phyloP scores from a whole-genome alignment of 2,888 invertebrate genomes.

The Unio pictorum region DNA sequence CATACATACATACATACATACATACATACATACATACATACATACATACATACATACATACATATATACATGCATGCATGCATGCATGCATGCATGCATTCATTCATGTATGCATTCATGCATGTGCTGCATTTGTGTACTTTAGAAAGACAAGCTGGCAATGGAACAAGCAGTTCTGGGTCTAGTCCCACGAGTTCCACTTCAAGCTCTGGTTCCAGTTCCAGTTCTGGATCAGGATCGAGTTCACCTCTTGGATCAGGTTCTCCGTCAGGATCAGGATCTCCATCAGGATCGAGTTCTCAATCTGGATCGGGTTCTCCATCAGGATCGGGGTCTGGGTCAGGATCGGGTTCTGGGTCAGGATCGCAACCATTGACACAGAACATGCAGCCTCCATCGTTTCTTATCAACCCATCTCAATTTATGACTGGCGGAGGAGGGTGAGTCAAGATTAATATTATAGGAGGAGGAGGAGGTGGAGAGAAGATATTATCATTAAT shows the following conservation, averaged over 20 bases:
- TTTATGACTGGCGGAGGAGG: conserved; percentile 21
- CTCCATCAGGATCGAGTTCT: neutral
- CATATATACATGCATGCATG: too few species aligned
- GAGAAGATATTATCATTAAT: too few species aligned
- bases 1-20: too few species aligned
- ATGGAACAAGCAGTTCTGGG: conserved; percentile 1
- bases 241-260: neutral
- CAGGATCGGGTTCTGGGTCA: conserved; percentile 12
- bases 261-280: neutral
- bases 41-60: too few species aligned
- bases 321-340: conserved; percentile 2
- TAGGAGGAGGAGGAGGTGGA: too few species aligned
- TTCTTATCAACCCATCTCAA: conserved; percentile 34
- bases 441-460: too few species aligned
- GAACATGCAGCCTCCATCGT: conserved; percentile 42
- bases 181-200: neutral
- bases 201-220: conserved; percentile 1
- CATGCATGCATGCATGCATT: too few species aligned
- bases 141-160: conserved; percentile 4
- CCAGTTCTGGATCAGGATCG: conserved; percentile 4
- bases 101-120: too few species aligned
- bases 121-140: neutral
- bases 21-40: too few species aligned
- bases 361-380: conserved; percentile 24
- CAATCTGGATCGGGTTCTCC: neutral